phyloP scores from a whole-genome alignment of 2,113 vertebrate genomes.

The Spermophilus dauricus region DNA sequence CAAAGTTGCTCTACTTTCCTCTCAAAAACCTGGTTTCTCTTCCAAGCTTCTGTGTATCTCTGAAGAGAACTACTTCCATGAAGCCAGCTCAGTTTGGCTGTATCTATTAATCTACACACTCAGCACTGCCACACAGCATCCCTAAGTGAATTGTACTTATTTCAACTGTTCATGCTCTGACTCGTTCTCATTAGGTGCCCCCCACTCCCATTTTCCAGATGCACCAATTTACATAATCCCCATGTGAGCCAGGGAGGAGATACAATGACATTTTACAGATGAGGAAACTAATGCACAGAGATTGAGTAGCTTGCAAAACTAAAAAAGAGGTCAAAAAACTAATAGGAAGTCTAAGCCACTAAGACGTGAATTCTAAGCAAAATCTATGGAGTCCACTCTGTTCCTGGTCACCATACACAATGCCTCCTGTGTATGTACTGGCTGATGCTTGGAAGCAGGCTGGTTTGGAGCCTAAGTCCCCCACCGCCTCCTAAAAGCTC shows the following conservation, averaged over 20 bases:
- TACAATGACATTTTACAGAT: not conserved
- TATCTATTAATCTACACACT: not conserved
- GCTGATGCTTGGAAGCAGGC: too few relatives aligned
- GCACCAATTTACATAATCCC: not conserved
- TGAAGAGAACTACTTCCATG: not conserved
- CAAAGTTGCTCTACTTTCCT: not conserved
- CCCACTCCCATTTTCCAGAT: not conserved
- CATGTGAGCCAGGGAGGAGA: not conserved
- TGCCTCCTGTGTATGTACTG: rapidly evolving
- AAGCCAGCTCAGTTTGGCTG: not conserved
- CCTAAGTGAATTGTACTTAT: too few relatives aligned
- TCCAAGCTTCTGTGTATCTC: not conserved
- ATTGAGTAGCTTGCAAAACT: not conserved
- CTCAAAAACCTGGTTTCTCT: not conserved
- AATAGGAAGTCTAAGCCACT: not conserved
- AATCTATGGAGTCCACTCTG: not conserved
- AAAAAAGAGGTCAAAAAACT: not conserved
- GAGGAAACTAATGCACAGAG: not conserved
- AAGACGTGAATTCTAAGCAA: not conserved
- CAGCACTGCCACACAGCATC: not conserved
- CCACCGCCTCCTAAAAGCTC: not conserved
- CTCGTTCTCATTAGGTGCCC: too few relatives aligned
- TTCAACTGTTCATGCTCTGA: too few relatives aligned
- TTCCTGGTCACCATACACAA: not conserved
- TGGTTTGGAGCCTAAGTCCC: not conserved